These are phyloP conservation scores for Fulica atra DNA, from an alignment of 2,113 vertebrate species.

Conservation along the genomic window DNA sequence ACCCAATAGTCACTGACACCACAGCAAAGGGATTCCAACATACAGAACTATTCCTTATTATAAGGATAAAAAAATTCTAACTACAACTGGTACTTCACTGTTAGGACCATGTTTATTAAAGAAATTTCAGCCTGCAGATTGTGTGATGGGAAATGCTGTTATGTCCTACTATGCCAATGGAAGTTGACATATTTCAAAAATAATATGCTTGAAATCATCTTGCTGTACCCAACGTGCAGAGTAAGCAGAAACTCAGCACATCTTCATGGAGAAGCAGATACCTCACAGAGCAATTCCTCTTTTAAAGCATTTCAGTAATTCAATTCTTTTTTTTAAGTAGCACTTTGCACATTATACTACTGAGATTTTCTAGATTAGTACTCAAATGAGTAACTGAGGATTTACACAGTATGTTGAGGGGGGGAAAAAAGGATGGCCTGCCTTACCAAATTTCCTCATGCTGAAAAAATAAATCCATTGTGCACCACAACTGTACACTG, in stretches of 20 bases:
- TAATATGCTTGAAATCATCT: neutral
- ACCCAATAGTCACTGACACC: neutral
- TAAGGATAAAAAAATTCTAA: neutral
- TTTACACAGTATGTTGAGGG: neutral
- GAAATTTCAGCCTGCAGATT: neutral
- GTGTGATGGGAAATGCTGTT: neutral
- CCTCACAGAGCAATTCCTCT: neutral
- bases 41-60: neutral
- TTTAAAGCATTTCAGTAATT: neutral
- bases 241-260: neutral
- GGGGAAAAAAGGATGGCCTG: neutral
- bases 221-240: neutral
- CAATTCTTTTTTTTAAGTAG: neutral
- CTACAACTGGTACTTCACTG: neutral
- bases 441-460: neutral
- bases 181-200: constrained; percentile 38
- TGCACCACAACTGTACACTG: neutral
- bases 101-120: neutral
- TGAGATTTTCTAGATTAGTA: neutral
- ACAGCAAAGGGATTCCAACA: neutral
- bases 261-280: neutral
- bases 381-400: neutral
- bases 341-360: neutral
- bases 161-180: neutral
- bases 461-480: neutral